Conservation (phyloP, 1,140 invertebrate species). For the Lasaia peninsularis region DNA sequence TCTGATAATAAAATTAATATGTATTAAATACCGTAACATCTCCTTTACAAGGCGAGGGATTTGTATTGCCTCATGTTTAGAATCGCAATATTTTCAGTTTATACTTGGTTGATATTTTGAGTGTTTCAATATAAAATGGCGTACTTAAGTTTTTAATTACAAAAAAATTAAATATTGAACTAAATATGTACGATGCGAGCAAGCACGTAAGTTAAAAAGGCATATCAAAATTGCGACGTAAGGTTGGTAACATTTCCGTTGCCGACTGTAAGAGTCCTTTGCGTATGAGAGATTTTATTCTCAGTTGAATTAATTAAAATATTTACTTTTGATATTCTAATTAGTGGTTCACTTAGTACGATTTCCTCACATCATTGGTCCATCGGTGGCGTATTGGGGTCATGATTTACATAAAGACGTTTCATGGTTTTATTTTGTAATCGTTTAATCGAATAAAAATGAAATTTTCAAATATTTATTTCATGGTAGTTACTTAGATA, state of each 20-base stretch:
- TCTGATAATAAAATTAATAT: no score
- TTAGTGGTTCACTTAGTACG: constrained; percentile 36
- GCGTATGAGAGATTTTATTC: constrained; percentile 62
- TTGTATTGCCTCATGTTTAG: constrained; percentile 30
- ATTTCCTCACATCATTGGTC: constrained; percentile 20
- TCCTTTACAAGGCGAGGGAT: constrained; percentile 9
- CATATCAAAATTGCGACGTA: constrained; percentile 74
- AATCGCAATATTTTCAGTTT: constrained; percentile 41
- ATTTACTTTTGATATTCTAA: constrained; percentile 44
- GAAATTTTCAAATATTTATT: no score
- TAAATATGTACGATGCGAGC: constrained; percentile 55
- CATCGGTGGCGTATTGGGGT: no score
- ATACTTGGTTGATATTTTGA: constrained; percentile 52
- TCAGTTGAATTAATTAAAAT: constrained; percentile 61
- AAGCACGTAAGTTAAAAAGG: constrained; percentile 68
- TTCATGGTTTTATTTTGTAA: no score
- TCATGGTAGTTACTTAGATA: no score
- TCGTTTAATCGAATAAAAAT: no score
- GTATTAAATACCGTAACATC: no score
- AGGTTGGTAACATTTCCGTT: constrained; percentile 68
- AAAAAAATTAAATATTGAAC: constrained; percentile 63
- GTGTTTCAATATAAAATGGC: constrained; percentile 59
- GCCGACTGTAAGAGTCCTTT: constrained; percentile 62
- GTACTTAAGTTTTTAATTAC: constrained; percentile 64
- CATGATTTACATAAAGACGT: no score